Evolutionary conservation across 1,140 invertebrate genomes (phyloP).

Genomic region (Zaprionus taronus): DNA sequence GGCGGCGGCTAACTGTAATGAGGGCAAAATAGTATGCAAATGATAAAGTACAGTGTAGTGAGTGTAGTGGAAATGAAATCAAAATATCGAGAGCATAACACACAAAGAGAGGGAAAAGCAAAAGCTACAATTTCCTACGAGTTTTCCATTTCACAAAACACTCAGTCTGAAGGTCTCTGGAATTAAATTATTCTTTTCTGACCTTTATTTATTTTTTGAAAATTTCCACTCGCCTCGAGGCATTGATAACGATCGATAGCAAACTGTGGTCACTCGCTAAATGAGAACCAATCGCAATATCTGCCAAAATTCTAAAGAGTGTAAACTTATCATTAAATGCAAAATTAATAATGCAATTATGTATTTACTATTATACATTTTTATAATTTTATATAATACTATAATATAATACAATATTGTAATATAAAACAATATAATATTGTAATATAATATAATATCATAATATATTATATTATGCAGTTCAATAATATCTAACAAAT

Average conservation of each 20-base stretch:
- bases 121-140: background rate
- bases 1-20: constrained; percentile 37
- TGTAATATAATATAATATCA: background rate
- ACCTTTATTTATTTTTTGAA: background rate
- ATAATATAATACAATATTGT: background rate
- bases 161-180: constrained; percentile 12
- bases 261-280: constrained; percentile 1
- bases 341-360: background rate
- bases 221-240: constrained; percentile 1
- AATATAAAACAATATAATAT: background rate
- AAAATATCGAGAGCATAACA: constrained; percentile 10
- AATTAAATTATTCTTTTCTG: background rate
- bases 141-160: background rate
- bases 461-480: background rate
- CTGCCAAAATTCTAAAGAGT: background rate
- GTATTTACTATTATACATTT: too few species aligned
- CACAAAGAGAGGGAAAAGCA: constrained; percentile 17
- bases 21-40: constrained; percentile 34
- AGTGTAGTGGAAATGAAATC: constrained; percentile 1
- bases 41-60: constrained; percentile 21
- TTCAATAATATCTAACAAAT: constrained; percentile 7
- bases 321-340: background rate
- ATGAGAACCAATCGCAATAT: background rate
- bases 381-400: too few species aligned
- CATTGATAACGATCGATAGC: constrained; percentile 1